A percentile compares a stretch with the other conserved stretches of the same genome.
These are phyloP conservation scores for Cnemophilus loriae DNA, from an alignment of 2,113 vertebrate species.

Conservation along the genomic window DNA sequence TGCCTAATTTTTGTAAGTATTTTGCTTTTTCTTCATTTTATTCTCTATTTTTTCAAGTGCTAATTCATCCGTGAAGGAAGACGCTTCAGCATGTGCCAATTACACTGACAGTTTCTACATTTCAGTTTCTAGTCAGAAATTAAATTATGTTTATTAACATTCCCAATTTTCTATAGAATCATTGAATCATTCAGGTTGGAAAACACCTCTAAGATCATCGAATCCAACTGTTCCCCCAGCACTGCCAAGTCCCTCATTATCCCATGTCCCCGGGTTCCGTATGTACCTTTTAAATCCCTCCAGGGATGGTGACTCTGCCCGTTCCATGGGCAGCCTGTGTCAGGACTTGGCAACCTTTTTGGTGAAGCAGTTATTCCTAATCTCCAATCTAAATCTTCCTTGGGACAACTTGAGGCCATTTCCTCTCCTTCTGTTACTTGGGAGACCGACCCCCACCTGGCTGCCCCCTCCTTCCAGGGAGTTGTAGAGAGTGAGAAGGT, in stretches of 20 bases:
- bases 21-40: not conserved
- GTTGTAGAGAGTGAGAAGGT: not conserved
- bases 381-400: not conserved
- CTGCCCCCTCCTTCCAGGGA: not conserved
- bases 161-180: not conserved
- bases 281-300: not conserved
- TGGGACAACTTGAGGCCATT: not conserved
- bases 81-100: not conserved
- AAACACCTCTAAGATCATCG: not conserved
- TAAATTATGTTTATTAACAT: not conserved
- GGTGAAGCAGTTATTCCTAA: not conserved
- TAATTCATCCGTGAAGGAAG: not conserved
- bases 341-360: not conserved
- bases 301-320: no score
- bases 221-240: not conserved
- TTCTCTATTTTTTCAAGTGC: not conserved
- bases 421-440: not conserved
- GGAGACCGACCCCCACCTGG: accelerated
- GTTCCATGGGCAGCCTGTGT: not conserved
- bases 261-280: not conserved
- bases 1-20: not conserved
- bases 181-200: not conserved
- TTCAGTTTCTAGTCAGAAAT: not conserved
- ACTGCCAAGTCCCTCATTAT: not conserved
- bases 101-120: not conserved